Evolutionary conservation across 2,888 invertebrate species (phyloP).

Genomic region (Sphaerophoria taeniata): DNA sequence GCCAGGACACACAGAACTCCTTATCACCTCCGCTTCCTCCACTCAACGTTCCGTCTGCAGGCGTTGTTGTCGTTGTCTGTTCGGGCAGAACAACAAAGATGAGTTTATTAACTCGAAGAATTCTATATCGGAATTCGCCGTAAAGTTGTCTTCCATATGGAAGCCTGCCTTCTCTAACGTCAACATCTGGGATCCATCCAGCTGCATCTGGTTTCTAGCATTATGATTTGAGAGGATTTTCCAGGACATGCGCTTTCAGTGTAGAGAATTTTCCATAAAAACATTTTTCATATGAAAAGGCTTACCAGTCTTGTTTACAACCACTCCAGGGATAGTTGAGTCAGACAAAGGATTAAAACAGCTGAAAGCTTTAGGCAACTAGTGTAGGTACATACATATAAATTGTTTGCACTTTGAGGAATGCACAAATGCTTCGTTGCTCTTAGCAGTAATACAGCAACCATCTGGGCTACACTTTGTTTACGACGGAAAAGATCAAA

Average conservation of each 20-base stretch:
- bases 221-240: conserved; percentile 1
- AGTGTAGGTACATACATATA: not conserved
- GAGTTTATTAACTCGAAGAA: not conserved
- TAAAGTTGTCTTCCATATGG: conserved; percentile 14
- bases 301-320: conserved; percentile 59
- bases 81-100: not conserved
- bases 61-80: not conserved
- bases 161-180: not conserved
- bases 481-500: conserved; percentile 12
- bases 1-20: conserved; percentile 38
- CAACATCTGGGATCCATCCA: not conserved
- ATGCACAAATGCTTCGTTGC: conserved; percentile 55
- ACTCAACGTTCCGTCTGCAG: not conserved
- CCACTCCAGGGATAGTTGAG: conserved; percentile 61
- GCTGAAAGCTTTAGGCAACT: conserved; percentile 62
- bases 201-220: no score
- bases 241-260: conserved; percentile 60
- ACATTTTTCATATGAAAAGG: conserved; percentile 32
- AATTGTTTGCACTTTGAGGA: conserved; percentile 44
- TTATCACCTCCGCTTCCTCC: conserved; percentile 17
- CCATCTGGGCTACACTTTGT: conserved; percentile 42
- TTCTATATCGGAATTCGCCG: conserved; percentile 41
- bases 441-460: conserved; percentile 17
- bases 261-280: not conserved
- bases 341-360: conserved; percentile 63